A percentile compares a stretch with the other conserved stretches of the same genome.
Evolutionary conservation across 37 sponge, comb jelly and placozoan genomes (phyloP).

Genomic region (Diacarnus erythraeanus): DNA sequence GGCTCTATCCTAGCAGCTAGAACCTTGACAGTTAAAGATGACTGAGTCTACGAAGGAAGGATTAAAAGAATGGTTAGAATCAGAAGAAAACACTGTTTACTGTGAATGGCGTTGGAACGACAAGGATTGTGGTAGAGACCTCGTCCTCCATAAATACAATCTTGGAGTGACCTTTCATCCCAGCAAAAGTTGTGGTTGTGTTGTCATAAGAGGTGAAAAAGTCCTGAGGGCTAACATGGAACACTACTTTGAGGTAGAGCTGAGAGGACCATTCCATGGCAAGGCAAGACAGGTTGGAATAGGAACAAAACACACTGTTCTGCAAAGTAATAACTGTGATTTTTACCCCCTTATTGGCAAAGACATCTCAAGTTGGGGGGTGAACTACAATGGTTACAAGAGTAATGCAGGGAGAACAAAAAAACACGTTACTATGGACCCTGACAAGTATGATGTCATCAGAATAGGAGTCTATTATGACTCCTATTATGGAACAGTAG

Average conservation of each 20-base stretch:
- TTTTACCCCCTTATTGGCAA: constrained; percentile 66
- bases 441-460: constrained; percentile 17
- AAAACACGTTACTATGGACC: constrained; percentile 13
- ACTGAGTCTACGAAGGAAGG: neutral
- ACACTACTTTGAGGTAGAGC: constrained; percentile 79
- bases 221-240: constrained; percentile 67
- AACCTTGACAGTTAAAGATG: too few relatives aligned
- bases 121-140: constrained; percentile 12
- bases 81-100: neutral
- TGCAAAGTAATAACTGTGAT: constrained; percentile 45
- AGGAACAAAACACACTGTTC: constrained; percentile 31
- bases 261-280: constrained; percentile 64
- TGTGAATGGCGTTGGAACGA: constrained; percentile 56
- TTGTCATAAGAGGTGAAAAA: constrained; percentile 45
- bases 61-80: neutral
- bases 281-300: constrained; percentile 73
- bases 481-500: constrained; percentile 38
- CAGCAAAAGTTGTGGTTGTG: constrained; percentile 46
- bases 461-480: constrained; percentile 63
- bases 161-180: constrained; percentile 46
- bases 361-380: constrained; percentile 63
- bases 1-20: too few relatives aligned
- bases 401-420: constrained; percentile 34
- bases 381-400: constrained; percentile 64
- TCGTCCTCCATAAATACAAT: constrained; percentile 23